Conservation (phyloP, 2,888 invertebrate genomes). For the Agonopterix subpropinquella region DNA sequence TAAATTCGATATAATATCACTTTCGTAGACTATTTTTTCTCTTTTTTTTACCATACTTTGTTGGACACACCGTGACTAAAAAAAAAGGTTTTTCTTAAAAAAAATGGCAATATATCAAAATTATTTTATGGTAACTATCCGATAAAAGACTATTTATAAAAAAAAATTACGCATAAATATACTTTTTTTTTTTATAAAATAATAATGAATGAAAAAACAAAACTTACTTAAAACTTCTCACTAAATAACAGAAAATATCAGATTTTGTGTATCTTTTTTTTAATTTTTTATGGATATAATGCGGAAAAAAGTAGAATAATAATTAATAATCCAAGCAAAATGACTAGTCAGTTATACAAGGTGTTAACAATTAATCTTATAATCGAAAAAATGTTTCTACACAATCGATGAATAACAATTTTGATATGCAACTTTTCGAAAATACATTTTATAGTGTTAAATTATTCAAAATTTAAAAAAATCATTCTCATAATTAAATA, state of each 20-base stretch:
- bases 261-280: neutral
- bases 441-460: too few species aligned
- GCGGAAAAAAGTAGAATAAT: too few species aligned
- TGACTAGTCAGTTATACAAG: too few species aligned
- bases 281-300: too few species aligned
- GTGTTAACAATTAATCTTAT: too few species aligned
- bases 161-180: neutral
- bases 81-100: neutral
- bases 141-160: neutral
- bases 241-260: neutral
- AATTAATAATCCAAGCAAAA: too few species aligned
- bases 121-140: neutral
- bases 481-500: too few species aligned
- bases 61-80: neutral
- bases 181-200: neutral
- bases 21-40: slow-evolving; percentile 12
- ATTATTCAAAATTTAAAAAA: too few species aligned
- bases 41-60: neutral
- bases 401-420: too few species aligned
- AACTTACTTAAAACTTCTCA: neutral
- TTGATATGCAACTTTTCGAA: too few species aligned
- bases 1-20: slow-evolving; percentile 72
- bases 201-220: neutral
- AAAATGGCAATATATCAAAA: slow-evolving; percentile 1
- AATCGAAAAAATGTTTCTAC: too few species aligned